Evolutionary conservation across 2,797 vertebrate species (phyloP).

Genomic region (Carcharodon carcharias): DNA sequence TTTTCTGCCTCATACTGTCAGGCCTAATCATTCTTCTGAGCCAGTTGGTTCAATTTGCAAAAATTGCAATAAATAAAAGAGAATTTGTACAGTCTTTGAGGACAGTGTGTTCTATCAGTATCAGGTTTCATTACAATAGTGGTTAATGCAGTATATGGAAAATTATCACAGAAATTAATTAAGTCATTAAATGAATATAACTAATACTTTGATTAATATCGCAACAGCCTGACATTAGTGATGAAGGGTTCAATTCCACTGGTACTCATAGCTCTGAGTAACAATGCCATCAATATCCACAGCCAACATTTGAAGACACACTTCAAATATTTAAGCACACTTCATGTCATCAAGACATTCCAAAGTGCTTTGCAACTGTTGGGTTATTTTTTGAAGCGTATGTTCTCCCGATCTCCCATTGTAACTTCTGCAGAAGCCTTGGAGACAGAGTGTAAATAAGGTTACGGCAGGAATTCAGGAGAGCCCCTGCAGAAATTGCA

Average conservation of each 20-base stretch:
- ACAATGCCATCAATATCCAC: background rate
- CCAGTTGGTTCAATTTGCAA: background rate
- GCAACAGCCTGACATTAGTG: background rate
- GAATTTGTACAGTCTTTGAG: background rate
- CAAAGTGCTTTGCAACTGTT: background rate
- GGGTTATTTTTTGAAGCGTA: background rate
- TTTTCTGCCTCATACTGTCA: background rate
- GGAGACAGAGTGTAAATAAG: background rate
- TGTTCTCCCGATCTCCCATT: background rate
- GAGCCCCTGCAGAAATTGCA: background rate
- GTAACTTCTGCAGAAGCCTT: background rate
- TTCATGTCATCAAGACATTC: background rate
- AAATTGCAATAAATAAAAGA: background rate
- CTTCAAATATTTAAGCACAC: background rate
- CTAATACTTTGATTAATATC: background rate
- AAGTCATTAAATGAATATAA: conserved; percentile 18
- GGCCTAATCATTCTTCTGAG: background rate
- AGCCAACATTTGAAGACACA: background rate
- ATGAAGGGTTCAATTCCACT: background rate
- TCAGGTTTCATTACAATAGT: background rate
- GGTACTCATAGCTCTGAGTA: background rate
- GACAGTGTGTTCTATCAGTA: background rate
- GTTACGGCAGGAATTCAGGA: background rate
- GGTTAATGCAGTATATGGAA: background rate
- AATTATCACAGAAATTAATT: background rate